Evolutionary conservation across 2,888 invertebrate species (phyloP).

Genomic region (Invenusta paracnida): DNA sequence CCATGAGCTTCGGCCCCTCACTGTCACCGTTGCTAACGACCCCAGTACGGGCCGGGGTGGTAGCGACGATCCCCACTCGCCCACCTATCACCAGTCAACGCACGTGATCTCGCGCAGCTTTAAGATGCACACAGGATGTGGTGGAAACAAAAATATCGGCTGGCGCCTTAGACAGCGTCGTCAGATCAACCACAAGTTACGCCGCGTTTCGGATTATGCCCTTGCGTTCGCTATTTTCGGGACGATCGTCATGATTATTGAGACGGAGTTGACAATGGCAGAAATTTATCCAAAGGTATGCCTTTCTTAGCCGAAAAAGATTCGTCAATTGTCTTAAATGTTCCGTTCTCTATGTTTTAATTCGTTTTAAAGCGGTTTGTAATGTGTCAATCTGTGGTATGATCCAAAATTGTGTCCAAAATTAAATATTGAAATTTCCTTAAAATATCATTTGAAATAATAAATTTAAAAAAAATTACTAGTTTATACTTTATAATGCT

Average conservation of each 20-base stretch:
- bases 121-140: slow-evolving; percentile 49
- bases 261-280: slow-evolving; percentile 92
- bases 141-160: slow-evolving; percentile 65
- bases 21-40: background rate
- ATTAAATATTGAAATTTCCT: too few species aligned
- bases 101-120: background rate
- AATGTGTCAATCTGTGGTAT: too few species aligned
- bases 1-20: background rate
- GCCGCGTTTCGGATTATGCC: slow-evolving; percentile 92
- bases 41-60: background rate
- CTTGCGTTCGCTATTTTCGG: slow-evolving; percentile 97
- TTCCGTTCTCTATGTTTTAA: too few species aligned
- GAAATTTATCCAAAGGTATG: slow-evolving; percentile 87
- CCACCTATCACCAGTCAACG: background rate
- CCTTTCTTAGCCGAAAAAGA: too few species aligned
- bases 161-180: slow-evolving; percentile 90
- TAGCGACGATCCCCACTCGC: background rate
- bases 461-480: too few species aligned
- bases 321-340: too few species aligned
- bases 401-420: too few species aligned
- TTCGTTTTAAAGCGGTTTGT: too few species aligned
- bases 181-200: slow-evolving; percentile 90
- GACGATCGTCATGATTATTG: slow-evolving; percentile 94
- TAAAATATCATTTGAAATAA: too few species aligned
- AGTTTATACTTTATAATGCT: too few species aligned